A percentile compares a stretch with the other conserved stretches of the same genome.
Evolutionary conservation across 2,113 vertebrate species (phyloP).

Genomic region (Proteles cristata): DNA sequence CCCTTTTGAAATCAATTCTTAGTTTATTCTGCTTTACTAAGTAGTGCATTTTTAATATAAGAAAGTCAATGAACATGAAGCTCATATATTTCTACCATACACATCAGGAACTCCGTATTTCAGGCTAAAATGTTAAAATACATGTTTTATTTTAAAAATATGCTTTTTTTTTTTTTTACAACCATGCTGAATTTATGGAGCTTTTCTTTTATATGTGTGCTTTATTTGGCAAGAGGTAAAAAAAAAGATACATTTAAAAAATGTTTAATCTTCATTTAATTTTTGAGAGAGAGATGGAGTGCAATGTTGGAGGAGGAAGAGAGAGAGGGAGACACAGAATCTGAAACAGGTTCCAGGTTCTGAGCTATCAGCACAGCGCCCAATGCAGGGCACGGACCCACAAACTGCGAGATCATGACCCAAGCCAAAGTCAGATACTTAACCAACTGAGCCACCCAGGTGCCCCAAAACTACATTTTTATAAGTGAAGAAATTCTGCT

Average conservation of each 20-base stretch:
- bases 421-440: no score
- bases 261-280: no score
- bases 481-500: slow-evolving; percentile 3
- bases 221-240: slow-evolving; percentile 44
- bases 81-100: slow-evolving; percentile 3
- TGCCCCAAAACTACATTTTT: not conserved
- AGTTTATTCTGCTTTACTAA: slow-evolving; percentile 47
- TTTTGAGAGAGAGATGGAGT: no score
- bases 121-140: not conserved
- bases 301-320: no score
- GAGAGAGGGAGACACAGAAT: no score
- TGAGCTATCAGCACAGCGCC: no score
- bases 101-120: not conserved
- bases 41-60: slow-evolving; percentile 54
- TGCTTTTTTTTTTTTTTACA: not conserved
- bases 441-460: no score
- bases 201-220: not conserved
- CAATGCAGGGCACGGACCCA: no score
- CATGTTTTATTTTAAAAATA: not conserved
- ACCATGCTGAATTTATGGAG: not conserved
- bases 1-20: slow-evolving; percentile 62
- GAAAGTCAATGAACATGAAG: slow-evolving; percentile 3
- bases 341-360: no score
- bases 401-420: no score
- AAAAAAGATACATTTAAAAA: not conserved